These are phyloP conservation scores for Formica selysi DNA, from an alignment of 1,140 invertebrate species.

Conservation along the genomic window DNA sequence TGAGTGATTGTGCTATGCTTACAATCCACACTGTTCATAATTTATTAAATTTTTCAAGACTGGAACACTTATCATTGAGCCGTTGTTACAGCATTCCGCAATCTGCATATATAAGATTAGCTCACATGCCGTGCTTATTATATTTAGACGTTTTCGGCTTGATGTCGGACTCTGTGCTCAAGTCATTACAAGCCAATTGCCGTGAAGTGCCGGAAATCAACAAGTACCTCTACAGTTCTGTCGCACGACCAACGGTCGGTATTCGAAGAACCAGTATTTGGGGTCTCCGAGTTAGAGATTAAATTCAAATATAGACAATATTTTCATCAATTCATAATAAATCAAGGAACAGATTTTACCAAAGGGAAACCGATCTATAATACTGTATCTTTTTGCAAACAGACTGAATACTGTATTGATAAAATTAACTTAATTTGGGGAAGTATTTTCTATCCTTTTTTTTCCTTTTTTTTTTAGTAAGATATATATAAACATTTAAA, in stretches of 20 bases:
- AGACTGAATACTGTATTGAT: slow-evolving; percentile 67
- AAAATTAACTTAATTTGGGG: slow-evolving; percentile 22
- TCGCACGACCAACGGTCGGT: slow-evolving; percentile 95
- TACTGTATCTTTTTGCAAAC: slow-evolving; percentile 47
- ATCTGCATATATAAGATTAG: slow-evolving; percentile 85
- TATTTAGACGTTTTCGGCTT: slow-evolving; percentile 93
- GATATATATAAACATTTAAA: not conserved
- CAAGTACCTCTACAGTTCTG: slow-evolving; percentile 91
- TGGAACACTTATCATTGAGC: slow-evolving; percentile 94
- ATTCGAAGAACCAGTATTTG: slow-evolving; percentile 94
- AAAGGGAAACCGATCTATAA: slow-evolving; percentile 63
- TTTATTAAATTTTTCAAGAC: slow-evolving; percentile 89
- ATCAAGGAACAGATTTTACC: slow-evolving; percentile 32
- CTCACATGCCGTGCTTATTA: slow-evolving; percentile 88
- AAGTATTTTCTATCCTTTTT: too few species aligned
- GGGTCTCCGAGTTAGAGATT: slow-evolving; percentile 94
- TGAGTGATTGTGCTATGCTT: slow-evolving; percentile 94
- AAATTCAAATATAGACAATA: slow-evolving; percentile 66
- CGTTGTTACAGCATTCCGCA: slow-evolving; percentile 93
- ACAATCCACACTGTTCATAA: slow-evolving; percentile 88
- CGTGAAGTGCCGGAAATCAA: slow-evolving; percentile 88
- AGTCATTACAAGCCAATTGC: slow-evolving; percentile 87
- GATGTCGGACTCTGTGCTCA: slow-evolving; percentile 88
- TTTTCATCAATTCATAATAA: slow-evolving; percentile 1
- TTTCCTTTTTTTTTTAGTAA: too few species aligned